Percentiles rank a stretch among this genome's conserved stretches.
Conservation (phyloP, 2,888 invertebrate species). For the Meiosimyza decipiens region DNA sequence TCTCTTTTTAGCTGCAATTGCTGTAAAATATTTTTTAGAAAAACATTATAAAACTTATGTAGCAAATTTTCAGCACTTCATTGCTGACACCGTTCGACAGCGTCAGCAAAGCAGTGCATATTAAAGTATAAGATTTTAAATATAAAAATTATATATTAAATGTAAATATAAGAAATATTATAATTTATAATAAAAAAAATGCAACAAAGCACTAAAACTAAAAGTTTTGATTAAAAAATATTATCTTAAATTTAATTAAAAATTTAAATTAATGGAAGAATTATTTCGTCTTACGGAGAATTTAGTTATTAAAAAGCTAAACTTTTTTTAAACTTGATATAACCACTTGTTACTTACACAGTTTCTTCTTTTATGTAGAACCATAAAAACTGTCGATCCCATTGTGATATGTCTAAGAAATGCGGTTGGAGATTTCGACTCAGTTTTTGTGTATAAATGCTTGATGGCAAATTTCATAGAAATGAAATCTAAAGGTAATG, state of each 20-base stretch:
- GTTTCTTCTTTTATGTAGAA: conserved; percentile 57
- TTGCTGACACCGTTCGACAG: conserved; percentile 54
- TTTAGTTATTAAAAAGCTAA: too few species aligned
- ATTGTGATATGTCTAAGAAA: conserved; percentile 12
- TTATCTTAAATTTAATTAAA: neutral
- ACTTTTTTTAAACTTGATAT: too few species aligned
- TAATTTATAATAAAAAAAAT: neutral
- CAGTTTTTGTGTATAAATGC: neutral
- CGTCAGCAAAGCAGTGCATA: conserved; percentile 49
- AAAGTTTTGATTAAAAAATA: conserved; percentile 4
- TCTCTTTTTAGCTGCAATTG: conserved; percentile 43
- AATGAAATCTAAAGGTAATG: too few species aligned
- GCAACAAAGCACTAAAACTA: neutral
- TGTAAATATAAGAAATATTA: neutral
- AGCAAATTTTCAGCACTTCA: neutral
- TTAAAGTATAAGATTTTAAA: conserved; percentile 20
- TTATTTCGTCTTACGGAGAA: too few species aligned
- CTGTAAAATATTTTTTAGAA: conserved; percentile 34
- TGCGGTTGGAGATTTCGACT: conserved; percentile 2
- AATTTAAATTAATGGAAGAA: neutral
- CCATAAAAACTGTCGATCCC: conserved; percentile 56
- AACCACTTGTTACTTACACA: neutral
- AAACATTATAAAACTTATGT: conserved; percentile 52
- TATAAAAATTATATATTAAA: conserved; percentile 22
- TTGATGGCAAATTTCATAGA: neutral